Conservation (phyloP, 2,113 vertebrate species). For the crab-eating macaque (Macaca fascicularis) region T2T-MFA8v1.1 NC_088381.1:10516001-10516500, state of each 20-base stretch:
- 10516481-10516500: too few species aligned
- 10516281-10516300: constrained; percentile 99
- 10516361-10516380: constrained; percentile 99
- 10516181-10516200: not conserved
- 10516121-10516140: not conserved
- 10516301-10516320: constrained; percentile 99
- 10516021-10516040: not conserved
- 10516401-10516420: constrained; percentile 89
- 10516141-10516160: not conserved
- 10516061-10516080: not conserved
- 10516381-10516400: constrained; percentile 97
- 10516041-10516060: not conserved
- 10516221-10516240: constrained; percentile 41
- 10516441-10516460: not conserved
- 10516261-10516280: constrained; percentile 95
- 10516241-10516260: constrained; percentile 95
- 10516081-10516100: not conserved
- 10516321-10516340: constrained; percentile 99
- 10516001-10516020: not conserved
- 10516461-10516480: too few species aligned
- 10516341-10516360: constrained; percentile 99
- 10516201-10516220: not conserved
- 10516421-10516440: not conserved
- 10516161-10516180: constrained; percentile 21
- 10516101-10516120: not conserved